phyloP scores from a whole-genome alignment of 2,797 vertebrate genomes.

The Sebastes hubbsi region DNA sequence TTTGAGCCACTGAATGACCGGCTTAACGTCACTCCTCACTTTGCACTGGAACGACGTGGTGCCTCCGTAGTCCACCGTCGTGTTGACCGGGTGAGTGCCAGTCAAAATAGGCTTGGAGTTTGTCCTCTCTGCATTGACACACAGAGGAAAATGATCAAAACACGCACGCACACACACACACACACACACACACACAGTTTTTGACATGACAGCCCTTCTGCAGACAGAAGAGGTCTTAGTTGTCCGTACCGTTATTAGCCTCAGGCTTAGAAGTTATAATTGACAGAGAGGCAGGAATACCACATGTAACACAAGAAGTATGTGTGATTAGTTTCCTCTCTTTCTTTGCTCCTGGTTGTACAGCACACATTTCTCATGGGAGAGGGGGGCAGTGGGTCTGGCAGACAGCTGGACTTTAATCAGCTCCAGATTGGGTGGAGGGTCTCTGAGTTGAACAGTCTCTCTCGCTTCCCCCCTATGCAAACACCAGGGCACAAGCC shows the following conservation, averaged over 20 bases:
- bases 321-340: conserved; percentile 80
- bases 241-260: conserved; percentile 52
- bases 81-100: conserved; percentile 96
- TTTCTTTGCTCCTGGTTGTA: conserved; percentile 78
- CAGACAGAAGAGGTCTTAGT: conserved; percentile 30
- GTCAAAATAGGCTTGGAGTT: conserved; percentile 96
- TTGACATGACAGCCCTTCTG: conserved; percentile 41
- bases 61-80: conserved; percentile 95
- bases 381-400: conserved; percentile 44
- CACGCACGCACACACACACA: background rate
- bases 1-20: conserved; percentile 98
- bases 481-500: conserved; percentile 68
- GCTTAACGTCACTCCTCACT: conserved; percentile 96
- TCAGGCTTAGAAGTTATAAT: conserved; percentile 58
- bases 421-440: conserved; percentile 78
- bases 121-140: conserved; percentile 87
- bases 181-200: background rate
- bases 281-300: conserved; percentile 69
- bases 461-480: conserved; percentile 31
- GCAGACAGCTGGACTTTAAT: conserved; percentile 82
- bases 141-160: conserved; percentile 20
- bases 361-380: conserved; percentile 72
- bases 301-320: conserved; percentile 81
- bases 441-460: conserved; percentile 63
- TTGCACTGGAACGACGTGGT: conserved; percentile 99